Base-by-base conservation (phyloP, 2,888 invertebrate genomes). In the Monopis laevigella region DNA sequence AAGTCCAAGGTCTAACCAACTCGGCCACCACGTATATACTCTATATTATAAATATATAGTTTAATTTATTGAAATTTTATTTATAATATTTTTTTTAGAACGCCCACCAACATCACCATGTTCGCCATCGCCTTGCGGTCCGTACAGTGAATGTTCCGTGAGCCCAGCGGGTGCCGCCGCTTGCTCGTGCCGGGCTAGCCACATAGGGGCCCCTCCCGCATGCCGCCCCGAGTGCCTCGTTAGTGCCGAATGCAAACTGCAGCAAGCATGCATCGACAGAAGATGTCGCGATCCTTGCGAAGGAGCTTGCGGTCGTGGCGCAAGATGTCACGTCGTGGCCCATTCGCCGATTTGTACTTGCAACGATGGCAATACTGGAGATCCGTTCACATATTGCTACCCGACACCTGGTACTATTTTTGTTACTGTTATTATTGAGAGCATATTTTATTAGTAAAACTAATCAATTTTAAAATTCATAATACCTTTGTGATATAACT, bases 321-420 rank as follows among this genome's bases (percentile, higher is more conserved):
- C 90, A 17, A 74, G 83, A 49, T 91, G 90, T 58, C 84, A 87
- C 61, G 89, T 90, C 34, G 84, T 88, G 43, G 87, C 88, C 51
- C 90, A 91, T 52, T 85, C 89, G 44, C 89, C 90, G 1, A 87
- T 88, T 55, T 90, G 90, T 59, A 84, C 86, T 36, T 91, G 90
- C 55, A 74, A 85, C 46, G 81, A 85, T 49, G 86, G 85, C 14
- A 86, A 82, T 46, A 86, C 85, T 46, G 90, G 90, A 18, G 88
- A 90, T 78, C 89, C 90, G 8, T 89, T 90, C 58, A 78, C 83
- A 3, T 83, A 85, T 52, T 88, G 88, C 54, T 75, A 84, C 52
- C 69, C 71, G 8, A 58, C 75, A 50, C 84, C 84, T 65, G 82
- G 87, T 87, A 74, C 65, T 56, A 39, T 40, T 45, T 36, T 13